Evolutionary conservation across 2,888 invertebrate genomes (phyloP), one percentile per base, ranked within the genome.

Genomic region (Patella pellucida): DNA sequence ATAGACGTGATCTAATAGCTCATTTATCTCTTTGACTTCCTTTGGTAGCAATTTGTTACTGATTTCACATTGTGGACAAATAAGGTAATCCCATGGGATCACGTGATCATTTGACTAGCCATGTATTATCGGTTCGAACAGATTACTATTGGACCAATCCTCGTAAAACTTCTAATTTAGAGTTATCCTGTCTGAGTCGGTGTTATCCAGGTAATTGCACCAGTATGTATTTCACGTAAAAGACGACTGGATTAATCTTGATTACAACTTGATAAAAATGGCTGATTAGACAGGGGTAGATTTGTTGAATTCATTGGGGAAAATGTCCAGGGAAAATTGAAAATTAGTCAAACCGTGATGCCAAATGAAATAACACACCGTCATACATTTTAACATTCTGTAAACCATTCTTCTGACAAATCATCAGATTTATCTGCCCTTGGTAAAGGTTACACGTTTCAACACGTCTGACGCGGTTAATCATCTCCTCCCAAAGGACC

Each of bases 351-450:
- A 62, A 62, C 62, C 19, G 23, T 62, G 62, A 62, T 62, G 23
- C 62, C 74, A 69, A 74, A 74, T 74, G 69, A 69, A 69, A 69
- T 50, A 69, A 74, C 68, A 52, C 56, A 41, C 68, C 56, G 69
- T 69, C 16, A 69, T 69, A 74, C 74, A 74, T 41, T 69, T 69
- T 51, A 69, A 74, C 74, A 74, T 69, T 74, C 68, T 74, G 74
- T 74, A 54, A 69, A 69, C 69, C 69, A 69, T 74, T 15, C 19
- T 62, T 23, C 11, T 62, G 62, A 62, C 62, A 19, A 19, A 62
- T 62, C 14, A 5, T 23, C 62, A 62, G 19, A 62, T 62, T 62
- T 62, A 62, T 62, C 19, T 23, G 19, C 62, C 62, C 62, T n/a
- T 62, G 62, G 19, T 62, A 23, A 62, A 62, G 62, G 19, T 19